Base-by-base conservation (phyloP, 2,113 vertebrate species). In the Triplophysa siluroides region DNA sequence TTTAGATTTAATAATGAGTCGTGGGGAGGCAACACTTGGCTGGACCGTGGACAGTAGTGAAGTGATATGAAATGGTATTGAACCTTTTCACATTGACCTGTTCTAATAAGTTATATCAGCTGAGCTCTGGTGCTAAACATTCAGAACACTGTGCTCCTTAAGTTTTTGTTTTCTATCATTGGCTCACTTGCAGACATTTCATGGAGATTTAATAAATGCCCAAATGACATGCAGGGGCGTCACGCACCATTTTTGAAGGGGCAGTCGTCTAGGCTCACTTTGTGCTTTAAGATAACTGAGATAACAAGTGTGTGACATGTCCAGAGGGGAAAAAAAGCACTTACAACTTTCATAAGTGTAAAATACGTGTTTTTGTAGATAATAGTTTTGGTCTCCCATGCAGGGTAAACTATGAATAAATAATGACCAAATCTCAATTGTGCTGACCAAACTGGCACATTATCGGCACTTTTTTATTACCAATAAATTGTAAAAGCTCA, bases 111-210 rank as follows among this genome's bases (percentile, higher is more conserved):
- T 21, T 16, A 18, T 52, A 29, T 14, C 26, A 72, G 19, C 21
- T 38, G 29, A 19, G 26, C 69, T 38, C 23, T 54, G 47, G 26
- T 74, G 14, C 23, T 60, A 0, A 73, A 60, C 71, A 74, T 13
- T 43, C 54, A 63, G 60, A 63, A 76, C 73, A 47, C 26, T 50
- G 45, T 63, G 73, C 9, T 47, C 56, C 43, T 50, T 76, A 8
- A 4, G 41, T 45, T 75, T 74, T 52, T 2, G 4, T 45, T 4
- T 43, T 74, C 6, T 76, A 50, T 24, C 5, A 24, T 45, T 43
- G 56, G 71, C 47, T 50, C 6, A 38, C 43, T 11, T 45, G 2
- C 5, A 12, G 9, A 45, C 10, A 0, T 45, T 45, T 45, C 11
- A 45, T 45, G 5, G 43, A 38, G 33, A 38, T 11, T 45, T 45